Evolutionary conservation across 53 echinoderm and acorn worm genomes (phyloP).

Genomic region (Patiria pectinifera): DNA sequence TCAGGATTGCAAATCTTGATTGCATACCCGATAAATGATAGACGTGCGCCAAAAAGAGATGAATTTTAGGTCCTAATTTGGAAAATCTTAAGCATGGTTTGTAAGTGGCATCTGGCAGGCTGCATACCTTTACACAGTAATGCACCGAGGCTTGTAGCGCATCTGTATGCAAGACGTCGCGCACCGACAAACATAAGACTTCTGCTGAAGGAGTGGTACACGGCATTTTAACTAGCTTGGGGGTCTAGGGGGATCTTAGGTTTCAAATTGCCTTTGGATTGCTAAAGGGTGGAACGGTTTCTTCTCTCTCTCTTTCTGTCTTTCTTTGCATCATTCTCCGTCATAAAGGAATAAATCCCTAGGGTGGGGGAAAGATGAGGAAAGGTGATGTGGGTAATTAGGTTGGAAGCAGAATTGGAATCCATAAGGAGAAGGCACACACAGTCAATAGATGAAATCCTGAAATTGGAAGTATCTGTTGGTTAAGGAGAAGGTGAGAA

Average conservation of each 20-base stretch:
- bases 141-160: not conserved
- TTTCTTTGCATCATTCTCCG: not conserved
- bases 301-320: not conserved
- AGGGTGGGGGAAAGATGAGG: constrained; percentile 4
- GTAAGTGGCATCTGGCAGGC: not conserved
- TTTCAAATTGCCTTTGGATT: constrained; percentile 58
- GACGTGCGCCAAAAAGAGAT: not conserved
- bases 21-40: not conserved
- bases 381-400: constrained; percentile 23
- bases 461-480: not conserved
- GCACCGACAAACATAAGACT: constrained; percentile 27
- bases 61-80: not conserved
- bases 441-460: not conserved
- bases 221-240: constrained; percentile 58
- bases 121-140: constrained; percentile 6
- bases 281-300: not conserved
- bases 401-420: constrained; percentile 1
- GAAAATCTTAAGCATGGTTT: not conserved
- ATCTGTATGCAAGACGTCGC: constrained; percentile 28
- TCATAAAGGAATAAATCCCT: constrained; percentile 22
- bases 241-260: constrained; percentile 34
- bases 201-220: constrained; percentile 47
- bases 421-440: not conserved
- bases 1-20: not conserved
- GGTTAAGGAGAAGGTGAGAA: not conserved